Evolutionary conservation across 2,888 invertebrate species (phyloP).

Genomic region (Agrochola circellaris): DNA sequence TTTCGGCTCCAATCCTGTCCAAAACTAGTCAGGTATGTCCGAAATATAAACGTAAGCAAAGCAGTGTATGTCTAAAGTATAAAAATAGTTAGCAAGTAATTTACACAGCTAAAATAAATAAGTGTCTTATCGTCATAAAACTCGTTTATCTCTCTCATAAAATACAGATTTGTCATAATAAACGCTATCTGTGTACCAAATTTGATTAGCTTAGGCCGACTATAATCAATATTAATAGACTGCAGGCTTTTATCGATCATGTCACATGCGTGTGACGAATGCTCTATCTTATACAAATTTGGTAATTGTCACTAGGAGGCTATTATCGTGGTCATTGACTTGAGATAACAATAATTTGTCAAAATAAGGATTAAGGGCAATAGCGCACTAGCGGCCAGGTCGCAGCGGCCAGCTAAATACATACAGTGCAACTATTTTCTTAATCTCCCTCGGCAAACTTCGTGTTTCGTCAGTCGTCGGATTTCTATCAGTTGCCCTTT

Average conservation of each 20-base stretch:
- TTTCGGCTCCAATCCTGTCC: no score
- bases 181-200: constrained; percentile 38
- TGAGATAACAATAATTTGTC: constrained; percentile 18
- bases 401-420: no score
- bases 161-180: constrained; percentile 46
- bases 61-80: not conserved
- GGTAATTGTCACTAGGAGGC: constrained; percentile 5
- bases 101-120: not conserved
- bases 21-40: no score
- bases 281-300: constrained; percentile 17
- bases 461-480: no score
- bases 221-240: constrained; percentile 35
- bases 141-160: constrained; percentile 39
- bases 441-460: no score
- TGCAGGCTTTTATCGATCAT: constrained; percentile 49
- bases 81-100: not conserved
- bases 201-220: constrained; percentile 37
- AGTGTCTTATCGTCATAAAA: constrained; percentile 6
- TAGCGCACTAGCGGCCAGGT: no score
- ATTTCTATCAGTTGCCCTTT: no score
- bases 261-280: constrained; percentile 34
- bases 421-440: no score
- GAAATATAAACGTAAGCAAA: not conserved
- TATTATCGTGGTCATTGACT: constrained; percentile 26
- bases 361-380: constrained; percentile 12